These are phyloP conservation scores for Dryobotodes eremita DNA, from an alignment of 2,888 invertebrate genomes.

Conservation along the genomic window DNA sequence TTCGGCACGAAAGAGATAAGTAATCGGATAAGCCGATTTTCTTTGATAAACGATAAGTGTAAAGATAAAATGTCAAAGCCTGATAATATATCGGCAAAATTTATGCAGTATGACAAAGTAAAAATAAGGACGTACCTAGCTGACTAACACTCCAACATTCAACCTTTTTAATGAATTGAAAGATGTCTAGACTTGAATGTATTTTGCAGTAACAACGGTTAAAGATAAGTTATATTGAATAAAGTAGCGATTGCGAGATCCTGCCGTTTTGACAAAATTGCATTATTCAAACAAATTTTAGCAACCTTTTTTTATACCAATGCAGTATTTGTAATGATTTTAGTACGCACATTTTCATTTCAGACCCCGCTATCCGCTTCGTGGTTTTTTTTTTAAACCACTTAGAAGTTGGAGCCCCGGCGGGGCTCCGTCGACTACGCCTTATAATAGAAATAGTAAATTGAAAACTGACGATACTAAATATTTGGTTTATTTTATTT, in stretches of 20 bases:
- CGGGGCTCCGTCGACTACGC: too few relatives aligned
- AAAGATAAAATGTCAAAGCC: conserved; percentile 17
- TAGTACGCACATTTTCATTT: too few relatives aligned
- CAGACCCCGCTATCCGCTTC: too few relatives aligned
- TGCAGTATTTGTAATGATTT: too few relatives aligned
- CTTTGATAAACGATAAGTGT: conserved; percentile 34
- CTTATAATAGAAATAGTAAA: too few relatives aligned
- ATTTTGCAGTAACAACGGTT: conserved; percentile 2
- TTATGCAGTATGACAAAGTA: conserved; percentile 3
- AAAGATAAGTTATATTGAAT: conserved; percentile 22
- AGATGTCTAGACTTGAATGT: neutral
- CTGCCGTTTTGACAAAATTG: too few relatives aligned
- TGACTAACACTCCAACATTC: neutral
- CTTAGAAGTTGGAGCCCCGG: too few relatives aligned
- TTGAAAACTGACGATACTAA: too few relatives aligned
- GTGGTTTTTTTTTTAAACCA: too few relatives aligned
- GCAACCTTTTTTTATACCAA: too few relatives aligned
- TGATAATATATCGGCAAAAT: neutral
- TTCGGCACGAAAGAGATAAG: conserved; percentile 43
- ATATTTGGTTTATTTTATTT: too few relatives aligned
- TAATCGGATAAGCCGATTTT: conserved; percentile 54
- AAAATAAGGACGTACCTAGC: neutral
- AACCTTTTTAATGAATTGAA: conserved; percentile 25
- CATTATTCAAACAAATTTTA: too few relatives aligned
- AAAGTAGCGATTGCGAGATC: neutral